Conservation (phyloP, 2,797 vertebrate species). For the Pipistrellus kuhlii region DNA sequence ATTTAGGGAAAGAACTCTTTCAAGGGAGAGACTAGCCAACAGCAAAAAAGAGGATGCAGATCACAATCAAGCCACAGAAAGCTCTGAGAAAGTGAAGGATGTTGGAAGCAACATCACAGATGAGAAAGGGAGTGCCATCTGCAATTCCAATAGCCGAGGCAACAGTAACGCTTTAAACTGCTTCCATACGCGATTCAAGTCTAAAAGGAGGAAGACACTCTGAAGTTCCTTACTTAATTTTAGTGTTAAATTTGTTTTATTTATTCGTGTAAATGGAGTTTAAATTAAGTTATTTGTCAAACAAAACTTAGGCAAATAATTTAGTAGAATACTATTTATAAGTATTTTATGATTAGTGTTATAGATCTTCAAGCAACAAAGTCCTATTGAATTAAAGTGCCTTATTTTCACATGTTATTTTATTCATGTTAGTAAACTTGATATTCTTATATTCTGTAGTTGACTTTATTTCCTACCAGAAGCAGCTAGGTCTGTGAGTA, state of each 20-base stretch:
- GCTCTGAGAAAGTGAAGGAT: conserved; percentile 80
- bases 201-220: conserved; percentile 88
- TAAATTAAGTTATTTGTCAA: conserved; percentile 73
- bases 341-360: conserved; percentile 77
- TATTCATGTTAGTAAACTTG: conserved; percentile 60
- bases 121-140: conserved; percentile 79
- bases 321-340: conserved; percentile 75
- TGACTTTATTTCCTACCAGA: conserved; percentile 65
- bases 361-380: conserved; percentile 66
- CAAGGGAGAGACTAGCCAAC: conserved; percentile 88
- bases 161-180: conserved; percentile 85
- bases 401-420: conserved; percentile 75
- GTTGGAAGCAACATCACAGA: conserved; percentile 84
- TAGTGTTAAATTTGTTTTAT: conserved; percentile 69
- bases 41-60: conserved; percentile 82
- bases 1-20: conserved; percentile 91
- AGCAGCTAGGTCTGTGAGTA: conserved; percentile 51
- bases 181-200: conserved; percentile 86
- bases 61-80: conserved; percentile 78
- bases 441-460: conserved; percentile 63
- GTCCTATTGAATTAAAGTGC: conserved; percentile 61
- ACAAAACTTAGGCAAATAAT: conserved; percentile 69
- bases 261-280: conserved; percentile 76
- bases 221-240: conserved; percentile 76
- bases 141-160: conserved; percentile 83